A percentile compares a stretch with the other conserved stretches of the same genome.
These are phyloP conservation scores for Atherinosoma microstoma DNA, from an alignment of 2,797 vertebrate genomes.

Conservation along the genomic window DNA sequence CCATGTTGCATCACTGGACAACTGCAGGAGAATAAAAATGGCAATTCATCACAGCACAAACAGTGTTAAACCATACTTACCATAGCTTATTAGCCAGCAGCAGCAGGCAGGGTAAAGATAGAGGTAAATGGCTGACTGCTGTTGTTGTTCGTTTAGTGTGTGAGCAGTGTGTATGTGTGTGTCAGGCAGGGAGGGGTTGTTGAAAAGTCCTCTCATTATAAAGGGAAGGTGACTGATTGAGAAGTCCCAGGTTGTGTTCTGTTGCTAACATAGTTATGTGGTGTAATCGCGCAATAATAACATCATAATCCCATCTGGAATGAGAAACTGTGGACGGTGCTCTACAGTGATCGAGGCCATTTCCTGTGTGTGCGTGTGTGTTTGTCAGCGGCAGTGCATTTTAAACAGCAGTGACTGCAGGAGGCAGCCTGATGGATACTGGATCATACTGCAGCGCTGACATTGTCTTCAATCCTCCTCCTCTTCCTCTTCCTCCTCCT, in stretches of 20 bases:
- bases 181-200: conserved; percentile 51
- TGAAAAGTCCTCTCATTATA: conserved; percentile 65
- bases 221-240: conserved; percentile 78
- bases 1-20: conserved; percentile 39
- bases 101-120: conserved; percentile 48
- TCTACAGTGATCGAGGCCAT: conserved; percentile 76
- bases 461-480: conserved; percentile 79
- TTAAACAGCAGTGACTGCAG: conserved; percentile 78
- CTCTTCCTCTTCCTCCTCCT: conserved; percentile 60
- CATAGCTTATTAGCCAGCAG: conserved; percentile 56
- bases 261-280: conserved; percentile 77
- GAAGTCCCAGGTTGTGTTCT: conserved; percentile 78
- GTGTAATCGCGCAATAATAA: conserved; percentile 80
- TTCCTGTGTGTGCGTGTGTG: conserved; percentile 63
- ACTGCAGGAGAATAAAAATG: conserved; percentile 32
- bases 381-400: conserved; percentile 70
- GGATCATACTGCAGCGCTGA: conserved; percentile 81
- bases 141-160: conserved; percentile 64
- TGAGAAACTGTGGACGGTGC: conserved; percentile 77
- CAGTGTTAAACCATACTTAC: conserved; percentile 41
- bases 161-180: conserved; percentile 38
- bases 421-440: conserved; percentile 79
- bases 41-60: conserved; percentile 37
- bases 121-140: conserved; percentile 62
- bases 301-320: conserved; percentile 82